Conservation (phyloP, 2,888 invertebrate genomes). For the Scrobipalpa costella region DNA sequence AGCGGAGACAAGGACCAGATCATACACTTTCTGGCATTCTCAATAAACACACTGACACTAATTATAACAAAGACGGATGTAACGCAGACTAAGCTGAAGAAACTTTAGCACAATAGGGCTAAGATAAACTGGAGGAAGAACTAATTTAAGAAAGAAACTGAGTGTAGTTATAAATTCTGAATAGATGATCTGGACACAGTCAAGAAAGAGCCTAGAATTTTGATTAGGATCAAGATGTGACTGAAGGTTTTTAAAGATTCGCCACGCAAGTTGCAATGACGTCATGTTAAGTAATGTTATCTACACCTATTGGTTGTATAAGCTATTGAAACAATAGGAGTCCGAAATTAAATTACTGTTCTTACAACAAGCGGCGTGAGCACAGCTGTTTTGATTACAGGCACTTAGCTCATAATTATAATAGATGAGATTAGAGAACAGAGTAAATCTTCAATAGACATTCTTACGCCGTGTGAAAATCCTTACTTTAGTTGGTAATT, state of each 20-base stretch:
- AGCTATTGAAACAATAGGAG: conserved; percentile 2
- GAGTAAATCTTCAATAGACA: neutral
- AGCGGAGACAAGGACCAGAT: conserved; percentile 56
- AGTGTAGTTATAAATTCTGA: no score
- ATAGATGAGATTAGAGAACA: neutral
- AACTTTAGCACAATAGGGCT: neutral
- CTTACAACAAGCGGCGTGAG: conserved; percentile 10
- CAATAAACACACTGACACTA: conserved; percentile 60
- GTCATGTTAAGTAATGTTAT: neutral
- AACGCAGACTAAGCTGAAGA: conserved; percentile 24
- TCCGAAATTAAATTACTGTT: neutral
- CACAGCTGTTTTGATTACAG: conserved; percentile 14
- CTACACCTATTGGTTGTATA: neutral
- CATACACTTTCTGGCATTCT: conserved; percentile 46
- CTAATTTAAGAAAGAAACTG: no score
- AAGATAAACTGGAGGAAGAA: neutral
- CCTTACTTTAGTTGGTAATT: neutral
- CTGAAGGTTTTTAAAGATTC: no score
- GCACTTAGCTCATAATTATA: neutral
- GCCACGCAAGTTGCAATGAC: neutral
- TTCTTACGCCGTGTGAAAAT: neutral
- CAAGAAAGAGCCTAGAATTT: no score
- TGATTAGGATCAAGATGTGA: no score
- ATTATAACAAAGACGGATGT: conserved; percentile 44
- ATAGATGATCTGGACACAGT: no score